These are phyloP conservation scores for Drosophila albomicans DNA, from an alignment of 1,140 invertebrate genomes.

Conservation along the genomic window DNA sequence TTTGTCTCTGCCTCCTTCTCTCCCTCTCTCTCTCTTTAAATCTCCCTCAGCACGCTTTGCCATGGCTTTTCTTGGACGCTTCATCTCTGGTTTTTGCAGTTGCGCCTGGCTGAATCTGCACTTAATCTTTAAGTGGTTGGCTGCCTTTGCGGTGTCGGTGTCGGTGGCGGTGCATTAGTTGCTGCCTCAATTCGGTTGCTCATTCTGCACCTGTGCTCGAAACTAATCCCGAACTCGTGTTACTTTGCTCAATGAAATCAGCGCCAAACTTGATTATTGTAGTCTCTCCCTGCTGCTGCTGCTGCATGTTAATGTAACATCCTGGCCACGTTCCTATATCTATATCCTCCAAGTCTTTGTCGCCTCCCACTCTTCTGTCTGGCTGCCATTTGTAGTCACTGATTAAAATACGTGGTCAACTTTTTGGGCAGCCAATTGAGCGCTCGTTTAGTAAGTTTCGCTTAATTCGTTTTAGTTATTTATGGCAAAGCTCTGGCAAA, in stretches of 20 bases:
- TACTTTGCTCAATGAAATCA: conserved; percentile 75
- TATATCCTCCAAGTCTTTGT: background rate
- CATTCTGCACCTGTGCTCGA: conserved; percentile 47
- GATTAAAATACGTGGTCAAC: conserved; percentile 82
- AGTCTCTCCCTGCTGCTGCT: background rate
- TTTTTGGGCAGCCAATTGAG: conserved; percentile 79
- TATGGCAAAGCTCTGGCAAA: conserved; percentile 68
- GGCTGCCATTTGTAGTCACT: conserved; percentile 54
- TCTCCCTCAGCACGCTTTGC: background rate
- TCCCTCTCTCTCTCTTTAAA: background rate
- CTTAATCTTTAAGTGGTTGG: conserved; percentile 82
- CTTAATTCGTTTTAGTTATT: conserved; percentile 82
- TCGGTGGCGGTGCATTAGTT: conserved; percentile 58
- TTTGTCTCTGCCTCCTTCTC: background rate
- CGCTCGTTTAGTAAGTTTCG: conserved; percentile 76
- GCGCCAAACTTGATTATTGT: conserved; percentile 78
- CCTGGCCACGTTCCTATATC: background rate
- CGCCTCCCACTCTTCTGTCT: conserved; percentile 17
- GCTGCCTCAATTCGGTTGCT: conserved; percentile 24
- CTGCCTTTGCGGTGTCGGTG: conserved; percentile 65
- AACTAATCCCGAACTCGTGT: conserved; percentile 78
- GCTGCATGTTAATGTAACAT: conserved; percentile 75
- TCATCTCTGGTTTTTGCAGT: conserved; percentile 43
- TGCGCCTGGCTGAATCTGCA: conserved; percentile 75
- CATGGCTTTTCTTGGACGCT: conserved; percentile 14